phyloP scores from a whole-genome alignment of 2,113 vertebrate genomes.

The Pomatostomus ruficeps region DNA sequence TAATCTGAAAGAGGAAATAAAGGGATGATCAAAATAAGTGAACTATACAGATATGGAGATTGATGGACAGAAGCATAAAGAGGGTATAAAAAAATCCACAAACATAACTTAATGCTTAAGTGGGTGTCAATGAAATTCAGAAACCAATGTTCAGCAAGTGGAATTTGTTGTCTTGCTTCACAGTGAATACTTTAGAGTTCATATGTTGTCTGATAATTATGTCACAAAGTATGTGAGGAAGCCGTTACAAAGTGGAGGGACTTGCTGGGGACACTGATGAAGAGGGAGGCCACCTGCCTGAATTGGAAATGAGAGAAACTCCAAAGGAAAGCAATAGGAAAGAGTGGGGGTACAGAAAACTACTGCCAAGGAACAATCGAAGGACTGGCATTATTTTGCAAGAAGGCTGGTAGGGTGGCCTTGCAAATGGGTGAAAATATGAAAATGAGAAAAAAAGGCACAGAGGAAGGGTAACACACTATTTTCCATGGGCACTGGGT shows the following conservation, averaged over 20 bases:
- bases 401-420: not conserved
- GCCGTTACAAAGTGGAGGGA: not conserved
- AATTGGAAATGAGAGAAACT: not conserved
- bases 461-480: not conserved
- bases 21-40: not conserved
- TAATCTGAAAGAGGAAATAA: not conserved
- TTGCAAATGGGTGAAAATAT: not conserved
- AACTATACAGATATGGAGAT: not conserved
- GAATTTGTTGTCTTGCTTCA: not conserved
- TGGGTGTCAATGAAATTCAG: not conserved
- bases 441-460: not conserved
- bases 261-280: not conserved
- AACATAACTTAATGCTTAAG: not conserved
- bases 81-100: not conserved
- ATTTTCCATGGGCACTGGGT: not conserved
- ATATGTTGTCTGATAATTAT: not conserved
- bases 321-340: not conserved
- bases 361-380: not conserved
- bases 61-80: not conserved
- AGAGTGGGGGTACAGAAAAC: not conserved
- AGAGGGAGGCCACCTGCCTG: not conserved
- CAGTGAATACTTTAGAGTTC: not conserved
- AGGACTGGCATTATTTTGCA: not conserved
- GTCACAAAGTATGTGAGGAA: not conserved
- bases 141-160: not conserved